Evolutionary conservation across 1,140 invertebrate species (phyloP), one percentile per base, ranked within the genome.

Genomic region (Diabrotica virgifera): DNA sequence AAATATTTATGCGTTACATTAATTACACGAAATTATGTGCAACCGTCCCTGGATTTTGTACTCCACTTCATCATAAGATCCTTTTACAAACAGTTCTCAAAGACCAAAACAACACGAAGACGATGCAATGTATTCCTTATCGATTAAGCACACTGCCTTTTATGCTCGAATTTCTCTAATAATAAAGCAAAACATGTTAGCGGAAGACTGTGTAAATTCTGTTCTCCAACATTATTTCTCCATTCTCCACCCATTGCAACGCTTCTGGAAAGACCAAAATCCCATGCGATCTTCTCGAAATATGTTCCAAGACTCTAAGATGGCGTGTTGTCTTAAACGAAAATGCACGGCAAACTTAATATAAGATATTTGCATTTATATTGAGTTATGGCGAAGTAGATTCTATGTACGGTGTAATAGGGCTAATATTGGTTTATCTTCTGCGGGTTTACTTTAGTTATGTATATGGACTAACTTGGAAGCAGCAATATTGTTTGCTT

Each of bases 301-400:
- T 66, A 64, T 59, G 62, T 62, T 64, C 58, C 54, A 69, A 59
- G 67, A 60, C 66, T 63, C 58, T 54, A 53, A 63, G 59, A 65
- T 64, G 70, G 65, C 67, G 65, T 74, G 73, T 76, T 76, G 73
- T 74, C 73, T 76, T 74, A 76, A 46, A 72, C 65, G 73, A 76
- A 76, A 76, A 76, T 74, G 70, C 73, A 75, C 66, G 69, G 60
- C 65, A 56, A 76, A 76, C 75, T 76, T 74, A 74, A 75, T 76
- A 76, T 72, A 75, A 75, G 72, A 74, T 76, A 76, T 76, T 76
- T 75, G 75, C 75, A 76, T 76, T 76, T 76, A 76, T 74, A 76
- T 76, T 71, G 75, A 76, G 75, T 76, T 76, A 75, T 72, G 66
- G 68, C 64, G 66, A 63, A 67, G 50, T 69, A 64, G 65, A 68